These are phyloP conservation scores for Tor tambroides DNA, from an alignment of 2,113 vertebrate species.

Conservation along the genomic window DNA sequence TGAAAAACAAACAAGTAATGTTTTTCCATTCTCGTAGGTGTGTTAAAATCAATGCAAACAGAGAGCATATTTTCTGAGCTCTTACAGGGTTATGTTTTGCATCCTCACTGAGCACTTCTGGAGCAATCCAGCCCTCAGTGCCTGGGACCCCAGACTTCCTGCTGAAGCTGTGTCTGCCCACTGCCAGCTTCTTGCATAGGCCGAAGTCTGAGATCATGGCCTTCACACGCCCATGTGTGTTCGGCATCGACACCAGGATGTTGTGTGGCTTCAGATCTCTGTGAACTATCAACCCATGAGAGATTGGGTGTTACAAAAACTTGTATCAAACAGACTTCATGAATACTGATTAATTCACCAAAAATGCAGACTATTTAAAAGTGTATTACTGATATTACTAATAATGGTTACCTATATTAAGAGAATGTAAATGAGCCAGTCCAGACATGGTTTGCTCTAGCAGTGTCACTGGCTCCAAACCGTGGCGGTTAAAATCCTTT, in stretches of 20 bases:
- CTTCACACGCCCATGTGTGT: conserved; percentile 88
- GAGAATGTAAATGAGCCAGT: conserved; percentile 93
- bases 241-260: conserved; percentile 98
- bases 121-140: conserved; percentile 97
- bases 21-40: too few relatives aligned
- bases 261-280: conserved; percentile 99
- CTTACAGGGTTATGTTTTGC: conserved; percentile 95
- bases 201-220: conserved; percentile 99
- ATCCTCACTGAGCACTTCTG: conserved; percentile 95
- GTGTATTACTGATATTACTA: not conserved
- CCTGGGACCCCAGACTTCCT: conserved; percentile 92
- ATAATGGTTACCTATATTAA: conserved; percentile 87
- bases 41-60: not conserved
- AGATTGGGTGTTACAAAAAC: not conserved
- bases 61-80: not conserved
- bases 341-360: not conserved
- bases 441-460: conserved; percentile 95
- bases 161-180: conserved; percentile 96
- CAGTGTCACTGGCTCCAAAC: conserved; percentile 86
- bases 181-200: conserved; percentile 96
- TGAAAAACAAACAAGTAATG: too few relatives aligned
- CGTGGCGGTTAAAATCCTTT: conserved; percentile 87
- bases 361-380: not conserved
- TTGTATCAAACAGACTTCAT: not conserved
- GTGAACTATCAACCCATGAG: conserved; percentile 81